phyloP scores from a whole-genome alignment of 1,140 invertebrate genomes.

The Drosophila littoralis region DNA sequence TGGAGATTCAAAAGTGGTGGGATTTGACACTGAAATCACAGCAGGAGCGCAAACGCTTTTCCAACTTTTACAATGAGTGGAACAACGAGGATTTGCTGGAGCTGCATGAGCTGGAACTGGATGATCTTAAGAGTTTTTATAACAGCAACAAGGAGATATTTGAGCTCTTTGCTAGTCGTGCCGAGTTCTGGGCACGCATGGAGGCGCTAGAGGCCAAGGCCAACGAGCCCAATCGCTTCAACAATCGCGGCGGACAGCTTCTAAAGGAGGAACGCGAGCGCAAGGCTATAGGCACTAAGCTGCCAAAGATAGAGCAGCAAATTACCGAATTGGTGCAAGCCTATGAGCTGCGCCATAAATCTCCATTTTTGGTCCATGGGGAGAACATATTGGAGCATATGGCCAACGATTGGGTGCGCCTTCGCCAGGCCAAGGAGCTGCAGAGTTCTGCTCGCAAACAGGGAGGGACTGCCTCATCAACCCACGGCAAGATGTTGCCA shows the following conservation, averaged over 20 bases:
- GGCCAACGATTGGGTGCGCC: slow-evolving; percentile 86
- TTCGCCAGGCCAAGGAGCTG: slow-evolving; percentile 83
- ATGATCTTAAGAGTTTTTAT: slow-evolving; percentile 88
- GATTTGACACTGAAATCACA: slow-evolving; percentile 88
- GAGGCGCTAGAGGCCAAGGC: slow-evolving; percentile 89
- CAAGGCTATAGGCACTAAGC: slow-evolving; percentile 88
- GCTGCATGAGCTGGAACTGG: slow-evolving; percentile 90
- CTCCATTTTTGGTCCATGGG: slow-evolving; percentile 87
- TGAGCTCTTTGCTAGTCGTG: slow-evolving; percentile 87
- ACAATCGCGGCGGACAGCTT: slow-evolving; percentile 93
- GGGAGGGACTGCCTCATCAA: slow-evolving; percentile 36
- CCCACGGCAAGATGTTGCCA: slow-evolving; percentile 47
- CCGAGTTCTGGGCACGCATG: slow-evolving; percentile 88
- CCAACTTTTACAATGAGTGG: slow-evolving; percentile 86
- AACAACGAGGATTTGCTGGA: slow-evolving; percentile 91
- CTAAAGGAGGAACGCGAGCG: slow-evolving; percentile 93
- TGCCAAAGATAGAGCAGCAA: slow-evolving; percentile 89
- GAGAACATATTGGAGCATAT: slow-evolving; percentile 86
- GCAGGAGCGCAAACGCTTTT: slow-evolving; percentile 87
- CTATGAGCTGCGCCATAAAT: slow-evolving; percentile 85
- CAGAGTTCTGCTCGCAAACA: slow-evolving; percentile 71
- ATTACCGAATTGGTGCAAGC: slow-evolving; percentile 85
- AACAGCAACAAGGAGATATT: slow-evolving; percentile 88
- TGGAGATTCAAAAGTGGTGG: slow-evolving; percentile 89
- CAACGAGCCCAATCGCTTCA: slow-evolving; percentile 91